A percentile compares a stretch with the other conserved stretches of the same genome.
Conservation (phyloP, 2,888 invertebrate genomes). For the Idaea straminata region DNA sequence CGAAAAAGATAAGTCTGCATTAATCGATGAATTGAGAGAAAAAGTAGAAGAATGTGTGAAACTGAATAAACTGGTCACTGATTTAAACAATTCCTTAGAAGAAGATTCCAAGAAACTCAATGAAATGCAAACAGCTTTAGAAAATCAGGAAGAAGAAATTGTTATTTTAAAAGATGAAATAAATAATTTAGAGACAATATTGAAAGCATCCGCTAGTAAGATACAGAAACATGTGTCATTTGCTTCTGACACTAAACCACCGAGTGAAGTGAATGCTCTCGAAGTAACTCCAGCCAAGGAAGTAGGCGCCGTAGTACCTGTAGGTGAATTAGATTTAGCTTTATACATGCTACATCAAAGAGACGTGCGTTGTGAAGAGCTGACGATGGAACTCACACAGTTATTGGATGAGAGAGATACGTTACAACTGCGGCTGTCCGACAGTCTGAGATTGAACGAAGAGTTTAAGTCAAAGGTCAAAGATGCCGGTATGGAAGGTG, state of each 20-base stretch:
- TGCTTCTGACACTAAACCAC: conserved; percentile 66
- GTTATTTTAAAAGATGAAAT: conserved; percentile 86
- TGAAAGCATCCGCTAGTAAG: conserved; percentile 54
- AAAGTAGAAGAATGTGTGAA: conserved; percentile 74
- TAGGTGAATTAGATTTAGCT: conserved; percentile 88
- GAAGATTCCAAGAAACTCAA: conserved; percentile 77
- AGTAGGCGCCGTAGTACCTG: conserved; percentile 63
- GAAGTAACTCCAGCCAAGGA: conserved; percentile 47
- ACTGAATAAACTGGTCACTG: conserved; percentile 72
- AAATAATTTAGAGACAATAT: conserved; percentile 48
- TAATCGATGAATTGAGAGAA: conserved; percentile 57
- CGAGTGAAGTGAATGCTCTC: conserved; percentile 35
- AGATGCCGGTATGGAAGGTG: conserved; percentile 47
- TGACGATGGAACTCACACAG: conserved; percentile 90
- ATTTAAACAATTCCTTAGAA: conserved; percentile 75
- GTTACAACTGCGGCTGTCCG: conserved; percentile 89
- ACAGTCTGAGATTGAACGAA: conserved; percentile 88
- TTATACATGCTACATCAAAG: conserved; percentile 92
- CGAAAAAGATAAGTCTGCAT: conserved; percentile 49
- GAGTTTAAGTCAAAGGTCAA: conserved; percentile 56
- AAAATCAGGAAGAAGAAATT: conserved; percentile 86
- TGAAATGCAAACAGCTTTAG: conserved; percentile 82
- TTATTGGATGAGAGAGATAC: conserved; percentile 92
- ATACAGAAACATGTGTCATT: conserved; percentile 73
- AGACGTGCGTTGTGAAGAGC: conserved; percentile 91